Percentiles rank a stretch among this genome's conserved stretches.
Conservation (phyloP, 2,113 vertebrate species). For the Malaclemys terrapin region DNA sequence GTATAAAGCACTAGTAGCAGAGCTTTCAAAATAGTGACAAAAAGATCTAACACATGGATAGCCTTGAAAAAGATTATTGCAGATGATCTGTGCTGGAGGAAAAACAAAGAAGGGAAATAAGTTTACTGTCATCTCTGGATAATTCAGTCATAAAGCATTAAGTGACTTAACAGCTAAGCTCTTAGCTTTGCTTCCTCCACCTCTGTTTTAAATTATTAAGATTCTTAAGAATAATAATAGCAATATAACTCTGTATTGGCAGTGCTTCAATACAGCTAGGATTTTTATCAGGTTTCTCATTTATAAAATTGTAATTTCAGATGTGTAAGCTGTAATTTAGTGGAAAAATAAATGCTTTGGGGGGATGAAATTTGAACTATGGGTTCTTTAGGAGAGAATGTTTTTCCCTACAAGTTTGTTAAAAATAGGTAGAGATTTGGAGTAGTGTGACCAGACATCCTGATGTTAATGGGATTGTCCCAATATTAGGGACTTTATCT, state of each 20-base stretch:
- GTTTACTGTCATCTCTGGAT: neutral
- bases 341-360: neutral
- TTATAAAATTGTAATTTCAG: conserved; percentile 14
- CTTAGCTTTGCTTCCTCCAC: neutral
- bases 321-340: neutral
- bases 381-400: fast-evolving
- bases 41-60: neutral
- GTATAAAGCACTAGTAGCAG: neutral
- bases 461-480: too few species aligned
- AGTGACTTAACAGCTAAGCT: neutral
- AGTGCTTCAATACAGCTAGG: neutral
- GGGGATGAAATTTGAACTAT: neutral
- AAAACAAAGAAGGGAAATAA: neutral
- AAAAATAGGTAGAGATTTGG: neutral
- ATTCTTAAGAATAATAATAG: conserved; percentile 1
- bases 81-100: neutral
- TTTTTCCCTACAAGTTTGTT: neutral
- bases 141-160: neutral
- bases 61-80: neutral
- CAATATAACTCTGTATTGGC: neutral
- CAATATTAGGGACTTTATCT: too few species aligned
- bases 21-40: neutral
- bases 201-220: neutral
- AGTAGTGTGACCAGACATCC: too few species aligned
- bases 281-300: conserved; percentile 30